Evolutionary conservation across 2,797 vertebrate genomes (phyloP).

Genomic region (Vespertilio murinus): DNA sequence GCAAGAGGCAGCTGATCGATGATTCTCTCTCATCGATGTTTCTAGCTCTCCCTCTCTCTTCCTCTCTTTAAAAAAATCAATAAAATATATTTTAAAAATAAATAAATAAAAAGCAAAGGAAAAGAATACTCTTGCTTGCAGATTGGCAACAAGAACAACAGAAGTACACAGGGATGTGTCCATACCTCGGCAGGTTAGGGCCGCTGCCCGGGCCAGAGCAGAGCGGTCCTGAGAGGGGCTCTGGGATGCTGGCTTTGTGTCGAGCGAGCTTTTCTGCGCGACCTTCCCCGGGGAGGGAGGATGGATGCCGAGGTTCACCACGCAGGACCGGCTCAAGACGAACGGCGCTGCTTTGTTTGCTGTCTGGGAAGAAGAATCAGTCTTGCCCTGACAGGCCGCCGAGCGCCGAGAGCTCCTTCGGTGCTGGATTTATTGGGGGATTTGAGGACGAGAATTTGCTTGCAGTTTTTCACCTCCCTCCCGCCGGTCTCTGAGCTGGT

Average conservation of each 20-base stretch:
- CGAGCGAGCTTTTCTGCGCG: slow-evolving; percentile 16
- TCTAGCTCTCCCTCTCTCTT: too few relatives aligned
- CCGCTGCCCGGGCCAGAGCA: slow-evolving; percentile 3
- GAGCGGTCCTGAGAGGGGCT: slow-evolving; percentile 43
- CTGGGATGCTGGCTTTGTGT: background rate
- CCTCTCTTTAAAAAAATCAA: too few relatives aligned
- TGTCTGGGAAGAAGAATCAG: slow-evolving; percentile 79
- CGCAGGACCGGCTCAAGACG: slow-evolving; percentile 76
- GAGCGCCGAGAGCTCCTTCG: slow-evolving; percentile 78
- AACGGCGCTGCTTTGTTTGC: slow-evolving; percentile 80
- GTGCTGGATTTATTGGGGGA: slow-evolving; percentile 80
- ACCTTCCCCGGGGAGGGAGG: slow-evolving; percentile 63
- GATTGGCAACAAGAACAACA: too few relatives aligned
- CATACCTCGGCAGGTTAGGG: slow-evolving; percentile 28
- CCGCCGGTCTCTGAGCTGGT: slow-evolving; percentile 67
- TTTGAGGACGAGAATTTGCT: slow-evolving; percentile 83
- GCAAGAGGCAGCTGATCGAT: too few relatives aligned
- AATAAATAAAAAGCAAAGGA: too few relatives aligned
- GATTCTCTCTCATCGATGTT: too few relatives aligned
- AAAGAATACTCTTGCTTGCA: too few relatives aligned
- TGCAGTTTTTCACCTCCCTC: slow-evolving; percentile 75
- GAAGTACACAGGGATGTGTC: background rate
- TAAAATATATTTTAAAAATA: too few relatives aligned
- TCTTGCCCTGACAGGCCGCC: slow-evolving; percentile 79
- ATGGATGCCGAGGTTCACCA: slow-evolving; percentile 75